Conservation (phyloP, 2,113 vertebrate species). For the Corvus hawaiiensis region DNA sequence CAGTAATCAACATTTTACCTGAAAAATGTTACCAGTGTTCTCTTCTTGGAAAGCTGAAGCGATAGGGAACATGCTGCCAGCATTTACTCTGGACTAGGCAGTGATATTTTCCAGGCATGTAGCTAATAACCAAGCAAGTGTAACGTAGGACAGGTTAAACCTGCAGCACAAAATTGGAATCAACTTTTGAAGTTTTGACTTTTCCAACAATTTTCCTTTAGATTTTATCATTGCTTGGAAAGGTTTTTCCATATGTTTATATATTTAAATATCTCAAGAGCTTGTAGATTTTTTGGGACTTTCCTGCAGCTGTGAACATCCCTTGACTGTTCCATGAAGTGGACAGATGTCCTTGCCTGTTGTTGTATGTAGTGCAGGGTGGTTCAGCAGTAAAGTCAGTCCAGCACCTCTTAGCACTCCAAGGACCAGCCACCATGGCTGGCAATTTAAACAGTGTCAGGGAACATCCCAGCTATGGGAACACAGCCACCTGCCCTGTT, state of each 20-base stretch:
- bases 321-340: neutral
- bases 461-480: neutral
- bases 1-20: neutral
- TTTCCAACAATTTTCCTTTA: neutral
- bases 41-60: neutral
- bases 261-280: neutral
- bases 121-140: neutral
- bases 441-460: neutral
- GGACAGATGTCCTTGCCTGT: neutral
- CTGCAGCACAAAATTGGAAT: neutral
- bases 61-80: neutral
- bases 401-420: neutral
- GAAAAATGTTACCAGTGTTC: neutral
- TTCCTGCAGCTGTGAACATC: neutral
- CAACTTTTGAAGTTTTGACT: neutral
- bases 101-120: neutral
- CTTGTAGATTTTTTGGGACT: neutral
- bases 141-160: neutral
- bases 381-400: neutral
- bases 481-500: neutral
- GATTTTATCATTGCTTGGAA: neutral
- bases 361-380: accelerated
- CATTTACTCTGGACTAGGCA: neutral
- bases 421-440: neutral
- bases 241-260: neutral